These are phyloP conservation scores for Drosophila arizonae DNA, from an alignment of 1,140 invertebrate species.

Conservation along the genomic window DNA sequence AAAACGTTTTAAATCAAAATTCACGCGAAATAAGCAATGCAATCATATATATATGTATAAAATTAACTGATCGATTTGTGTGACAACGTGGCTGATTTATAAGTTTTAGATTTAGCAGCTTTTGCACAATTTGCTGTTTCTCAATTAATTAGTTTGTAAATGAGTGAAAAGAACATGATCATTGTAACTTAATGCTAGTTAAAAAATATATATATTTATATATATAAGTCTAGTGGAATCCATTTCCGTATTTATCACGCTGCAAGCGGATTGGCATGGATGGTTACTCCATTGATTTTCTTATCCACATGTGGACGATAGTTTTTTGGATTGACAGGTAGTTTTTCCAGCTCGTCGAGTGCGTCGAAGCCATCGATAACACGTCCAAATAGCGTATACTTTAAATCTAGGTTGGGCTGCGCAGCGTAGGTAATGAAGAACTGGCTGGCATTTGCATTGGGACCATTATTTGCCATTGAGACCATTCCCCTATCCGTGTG, in stretches of 20 bases:
- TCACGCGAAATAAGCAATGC: conserved; percentile 59
- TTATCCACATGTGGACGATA: conserved; percentile 93
- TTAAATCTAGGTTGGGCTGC: conserved; percentile 97
- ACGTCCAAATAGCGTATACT: conserved; percentile 98
- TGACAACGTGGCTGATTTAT: conserved; percentile 60
- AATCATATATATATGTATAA: conserved; percentile 54
- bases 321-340: conserved; percentile 96
- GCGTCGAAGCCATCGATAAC: conserved; percentile 98
- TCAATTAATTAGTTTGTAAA: conserved; percentile 75
- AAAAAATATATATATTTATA: conserved; percentile 56
- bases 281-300: conserved; percentile 93
- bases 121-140: conserved; percentile 76
- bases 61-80: conserved; percentile 37
- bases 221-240: conserved; percentile 27
- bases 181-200: conserved; percentile 57
- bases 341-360: conserved; percentile 97
- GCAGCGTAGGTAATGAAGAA: conserved; percentile 98
- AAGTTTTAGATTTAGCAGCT: conserved; percentile 59
- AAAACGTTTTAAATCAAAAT: conserved; percentile 47
- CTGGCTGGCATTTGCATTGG: conserved; percentile 99
- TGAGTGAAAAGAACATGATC: conserved; percentile 30
- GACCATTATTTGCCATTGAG: conserved; percentile 99
- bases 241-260: conserved; percentile 82
- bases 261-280: conserved; percentile 98
- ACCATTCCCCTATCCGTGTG: conserved; percentile 94